Evolutionary conservation across 2,797 vertebrate species (phyloP).

Genomic region (Platyrinchus mystaceus): DNA sequence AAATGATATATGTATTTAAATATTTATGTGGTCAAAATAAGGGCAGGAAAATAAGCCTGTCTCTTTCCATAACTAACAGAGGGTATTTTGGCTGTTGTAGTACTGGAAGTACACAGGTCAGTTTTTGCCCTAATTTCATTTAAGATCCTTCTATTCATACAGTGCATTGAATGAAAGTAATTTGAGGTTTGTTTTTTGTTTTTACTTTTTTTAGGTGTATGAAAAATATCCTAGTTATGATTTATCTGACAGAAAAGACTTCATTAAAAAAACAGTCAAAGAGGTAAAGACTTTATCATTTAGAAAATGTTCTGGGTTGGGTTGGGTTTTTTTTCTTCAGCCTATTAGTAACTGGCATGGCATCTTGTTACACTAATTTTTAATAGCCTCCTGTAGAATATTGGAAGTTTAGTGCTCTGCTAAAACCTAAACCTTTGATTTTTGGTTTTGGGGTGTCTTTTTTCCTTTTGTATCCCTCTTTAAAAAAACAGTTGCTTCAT

Average conservation of each 20-base stretch:
- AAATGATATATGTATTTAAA: background rate
- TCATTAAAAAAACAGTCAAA: constrained; percentile 93
- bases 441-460: background rate
- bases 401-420: background rate
- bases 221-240: constrained; percentile 90
- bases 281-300: constrained; percentile 79
- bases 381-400: background rate
- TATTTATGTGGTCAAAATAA: background rate
- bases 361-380: background rate
- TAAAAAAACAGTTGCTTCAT: background rate
- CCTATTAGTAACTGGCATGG: background rate
- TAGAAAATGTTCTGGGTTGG: background rate
- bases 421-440: background rate
- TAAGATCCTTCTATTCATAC: background rate
- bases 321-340: background rate
- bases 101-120: background rate
- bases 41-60: background rate
- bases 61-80: background rate
- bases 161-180: background rate
- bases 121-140: background rate
- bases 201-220: constrained; percentile 82
- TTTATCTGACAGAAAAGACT: constrained; percentile 88
- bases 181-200: background rate
- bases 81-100: background rate
- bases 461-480: background rate